Percentiles rank a stretch among this genome's conserved stretches.
Evolutionary conservation across 1,140 invertebrate genomes (phyloP).

Genomic region (Oreohelix idahoensis): DNA sequence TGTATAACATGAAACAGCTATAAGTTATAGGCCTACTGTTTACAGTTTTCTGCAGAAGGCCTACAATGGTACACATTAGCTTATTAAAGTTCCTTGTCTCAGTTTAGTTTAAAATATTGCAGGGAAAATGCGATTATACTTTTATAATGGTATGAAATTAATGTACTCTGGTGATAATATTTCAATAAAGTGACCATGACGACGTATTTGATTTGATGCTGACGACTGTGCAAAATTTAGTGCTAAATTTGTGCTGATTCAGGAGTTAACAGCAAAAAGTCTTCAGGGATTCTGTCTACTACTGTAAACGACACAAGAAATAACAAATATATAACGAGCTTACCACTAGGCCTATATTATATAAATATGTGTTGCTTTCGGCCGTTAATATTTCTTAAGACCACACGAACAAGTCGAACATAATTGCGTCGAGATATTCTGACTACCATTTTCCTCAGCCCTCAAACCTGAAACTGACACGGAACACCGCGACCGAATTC

Average conservation of each 20-base stretch:
- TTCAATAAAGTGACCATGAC: too few relatives aligned
- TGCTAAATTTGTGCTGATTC: slow-evolving; percentile 12
- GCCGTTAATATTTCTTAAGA: background rate
- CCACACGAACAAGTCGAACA: background rate
- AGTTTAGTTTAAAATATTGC: too few relatives aligned
- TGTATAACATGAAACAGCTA: too few relatives aligned
- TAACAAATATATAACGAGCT: too few relatives aligned
- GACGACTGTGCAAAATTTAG: background rate
- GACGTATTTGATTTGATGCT: background rate
- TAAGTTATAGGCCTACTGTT: too few relatives aligned
- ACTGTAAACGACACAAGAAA: too few relatives aligned
- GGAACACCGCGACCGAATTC: background rate
- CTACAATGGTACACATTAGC: too few relatives aligned
- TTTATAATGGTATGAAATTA: too few relatives aligned
- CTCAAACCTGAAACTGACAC: background rate
- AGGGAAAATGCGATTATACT: too few relatives aligned
- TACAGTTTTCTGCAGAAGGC: too few relatives aligned
- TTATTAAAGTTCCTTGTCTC: too few relatives aligned
- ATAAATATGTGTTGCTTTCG: background rate
- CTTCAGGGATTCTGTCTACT: background rate
- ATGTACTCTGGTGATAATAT: background rate
- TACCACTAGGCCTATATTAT: background rate
- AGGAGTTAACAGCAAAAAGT: background rate
- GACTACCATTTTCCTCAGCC: background rate
- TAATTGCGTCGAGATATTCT: background rate